phyloP scores from a whole-genome alignment of 2,113 vertebrate genomes.

The Poeciliopsis occidentalis region DNA sequence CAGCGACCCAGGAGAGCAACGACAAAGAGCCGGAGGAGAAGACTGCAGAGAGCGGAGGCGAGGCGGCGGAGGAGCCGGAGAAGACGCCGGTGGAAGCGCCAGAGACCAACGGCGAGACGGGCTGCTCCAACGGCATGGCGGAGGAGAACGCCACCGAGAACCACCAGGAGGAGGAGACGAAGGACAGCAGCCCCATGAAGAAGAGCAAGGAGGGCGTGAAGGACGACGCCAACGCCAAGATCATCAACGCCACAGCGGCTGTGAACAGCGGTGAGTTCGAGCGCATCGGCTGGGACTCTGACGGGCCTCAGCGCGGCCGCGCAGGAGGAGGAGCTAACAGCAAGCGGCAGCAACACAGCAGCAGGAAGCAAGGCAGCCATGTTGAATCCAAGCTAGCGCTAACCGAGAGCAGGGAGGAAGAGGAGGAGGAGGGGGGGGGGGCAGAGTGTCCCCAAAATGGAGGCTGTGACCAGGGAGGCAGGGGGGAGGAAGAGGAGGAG shows the following conservation, averaged over 20 bases:
- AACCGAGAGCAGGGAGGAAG: conserved; percentile 38
- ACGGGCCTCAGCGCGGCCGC: conserved; percentile 35
- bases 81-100: conserved; percentile 41
- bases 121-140: conserved; percentile 71
- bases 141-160: conserved; percentile 74
- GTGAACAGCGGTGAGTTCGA: conserved; percentile 83
- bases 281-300: conserved; percentile 60
- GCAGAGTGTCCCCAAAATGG: conserved; percentile 53
- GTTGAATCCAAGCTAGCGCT: conserved; percentile 18
- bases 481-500: conserved; percentile 30
- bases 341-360: conserved; percentile 11
- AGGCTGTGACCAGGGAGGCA: conserved; percentile 56
- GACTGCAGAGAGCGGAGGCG: conserved; percentile 13
- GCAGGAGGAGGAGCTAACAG: conserved; percentile 58
- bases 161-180: conserved; percentile 70
- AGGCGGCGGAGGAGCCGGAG: conserved; percentile 31
- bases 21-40: conserved; percentile 45
- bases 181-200: conserved; percentile 66
- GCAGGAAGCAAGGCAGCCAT: conserved; percentile 12
- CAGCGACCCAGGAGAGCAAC: conserved; percentile 31
- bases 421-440: conserved; percentile 19
- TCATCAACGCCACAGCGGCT: conserved; percentile 72
- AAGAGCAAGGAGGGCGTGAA: conserved; percentile 76
- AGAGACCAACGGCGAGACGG: conserved; percentile 78
- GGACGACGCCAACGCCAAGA: conserved; percentile 76